These are phyloP conservation scores for Notamacropus eugenii DNA, from an alignment of 2,797 vertebrate genomes.

Conservation along the genomic window DNA sequence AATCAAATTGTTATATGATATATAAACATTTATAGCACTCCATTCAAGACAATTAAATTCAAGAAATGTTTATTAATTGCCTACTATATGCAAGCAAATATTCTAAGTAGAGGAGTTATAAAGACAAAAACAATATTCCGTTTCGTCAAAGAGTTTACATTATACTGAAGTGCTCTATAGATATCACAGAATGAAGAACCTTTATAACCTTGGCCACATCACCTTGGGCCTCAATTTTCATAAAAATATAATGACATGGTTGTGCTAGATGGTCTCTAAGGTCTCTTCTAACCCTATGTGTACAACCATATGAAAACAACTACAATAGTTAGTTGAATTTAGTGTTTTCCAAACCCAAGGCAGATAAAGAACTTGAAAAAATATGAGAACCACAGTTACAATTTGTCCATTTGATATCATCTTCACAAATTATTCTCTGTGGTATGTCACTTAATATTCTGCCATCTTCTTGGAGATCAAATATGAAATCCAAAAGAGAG, in stretches of 20 bases:
- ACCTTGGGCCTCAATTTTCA: not conserved
- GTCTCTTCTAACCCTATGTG: not conserved
- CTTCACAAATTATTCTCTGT: not conserved
- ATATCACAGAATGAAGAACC: no score
- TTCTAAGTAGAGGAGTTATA: not conserved
- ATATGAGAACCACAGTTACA: not conserved
- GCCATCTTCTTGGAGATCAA: not conserved
- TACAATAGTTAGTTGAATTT: not conserved
- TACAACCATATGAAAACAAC: not conserved
- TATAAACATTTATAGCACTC: not conserved
- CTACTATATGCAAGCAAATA: not conserved
- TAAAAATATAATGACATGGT: not conserved
- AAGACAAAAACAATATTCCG: not conserved
- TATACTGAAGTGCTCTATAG: not conserved
- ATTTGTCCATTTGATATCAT: not conserved
- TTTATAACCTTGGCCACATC: not conserved
- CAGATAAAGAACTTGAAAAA: not conserved
- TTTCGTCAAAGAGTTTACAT: not conserved
- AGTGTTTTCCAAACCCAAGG: not conserved
- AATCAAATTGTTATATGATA: conserved; percentile 18
- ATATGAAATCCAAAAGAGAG: not conserved
- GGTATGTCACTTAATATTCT: not conserved
- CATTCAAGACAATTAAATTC: conserved; percentile 7
- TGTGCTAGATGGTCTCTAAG: not conserved
- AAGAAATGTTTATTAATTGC: not conserved